Evolutionary conservation across 2,797 vertebrate species (phyloP).

Genomic region (Acridotheres tristis): DNA sequence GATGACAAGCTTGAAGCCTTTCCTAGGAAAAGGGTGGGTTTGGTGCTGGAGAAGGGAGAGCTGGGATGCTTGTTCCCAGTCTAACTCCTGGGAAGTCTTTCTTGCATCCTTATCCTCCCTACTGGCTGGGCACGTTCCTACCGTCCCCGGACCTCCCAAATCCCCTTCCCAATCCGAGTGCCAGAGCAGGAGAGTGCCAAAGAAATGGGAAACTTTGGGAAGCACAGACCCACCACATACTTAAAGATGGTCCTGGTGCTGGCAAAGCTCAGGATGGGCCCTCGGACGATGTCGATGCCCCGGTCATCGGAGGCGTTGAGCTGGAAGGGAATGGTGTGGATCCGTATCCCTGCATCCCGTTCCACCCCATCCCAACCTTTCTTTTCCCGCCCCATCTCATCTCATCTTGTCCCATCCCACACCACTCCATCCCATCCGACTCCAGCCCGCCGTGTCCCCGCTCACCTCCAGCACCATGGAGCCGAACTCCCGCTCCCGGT

Average conservation of each 20-base stretch:
- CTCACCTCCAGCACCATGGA: constrained; percentile 96
- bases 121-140: neutral
- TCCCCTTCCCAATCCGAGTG: neutral
- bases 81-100: neutral
- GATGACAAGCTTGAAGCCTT: constrained; percentile 97
- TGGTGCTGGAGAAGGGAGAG: neutral
- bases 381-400: accelerated
- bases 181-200: accelerated
- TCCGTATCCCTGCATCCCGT: accelerated
- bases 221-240: constrained; percentile 71
- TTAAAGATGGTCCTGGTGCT: constrained; percentile 98
- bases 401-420: accelerated
- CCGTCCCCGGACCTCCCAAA: neutral
- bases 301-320: constrained; percentile 96
- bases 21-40: constrained; percentile 74
- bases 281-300: constrained; percentile 93
- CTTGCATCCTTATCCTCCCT: neutral
- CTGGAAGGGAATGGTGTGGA: constrained; percentile 54
- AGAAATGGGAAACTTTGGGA: neutral
- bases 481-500: constrained; percentile 90
- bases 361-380: accelerated
- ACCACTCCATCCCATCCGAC: accelerated
- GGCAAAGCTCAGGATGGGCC: constrained; percentile 93
- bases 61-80: neutral
- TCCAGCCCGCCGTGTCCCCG: accelerated